phyloP scores from a whole-genome alignment of 2,113 vertebrate species.

The Otolemur garnettii region DNA sequence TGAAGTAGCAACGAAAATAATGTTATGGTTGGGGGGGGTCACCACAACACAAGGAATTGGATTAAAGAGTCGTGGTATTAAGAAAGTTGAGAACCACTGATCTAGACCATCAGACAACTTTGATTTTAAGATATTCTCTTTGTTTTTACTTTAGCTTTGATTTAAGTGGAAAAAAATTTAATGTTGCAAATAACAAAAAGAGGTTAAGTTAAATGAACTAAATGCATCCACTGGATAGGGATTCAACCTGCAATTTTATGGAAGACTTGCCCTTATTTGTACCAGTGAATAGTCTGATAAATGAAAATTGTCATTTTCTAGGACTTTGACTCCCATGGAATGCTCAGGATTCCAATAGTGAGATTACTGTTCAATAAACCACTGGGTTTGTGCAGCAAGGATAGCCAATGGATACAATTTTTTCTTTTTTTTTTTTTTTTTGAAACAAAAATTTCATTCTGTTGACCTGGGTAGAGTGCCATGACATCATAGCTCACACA shows the following conservation, averaged over 20 bases:
- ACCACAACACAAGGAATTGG: too few relatives aligned
- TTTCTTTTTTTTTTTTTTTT: too few relatives aligned
- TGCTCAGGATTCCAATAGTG: neutral
- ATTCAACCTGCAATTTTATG: constrained; percentile 6
- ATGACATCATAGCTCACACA: too few relatives aligned
- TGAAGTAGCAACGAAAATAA: too few relatives aligned
- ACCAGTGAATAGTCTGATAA: constrained; percentile 4
- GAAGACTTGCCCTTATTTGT: constrained; percentile 37
- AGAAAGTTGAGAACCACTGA: neutral
- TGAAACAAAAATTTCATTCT: too few relatives aligned
- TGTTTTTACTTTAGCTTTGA: constrained; percentile 17
- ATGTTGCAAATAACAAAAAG: constrained; percentile 50
- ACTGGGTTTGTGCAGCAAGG: neutral
- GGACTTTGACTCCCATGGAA: neutral
- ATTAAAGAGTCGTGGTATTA: too few relatives aligned
- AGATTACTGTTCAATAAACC: neutral
- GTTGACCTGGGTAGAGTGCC: too few relatives aligned
- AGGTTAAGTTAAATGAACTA: neutral
- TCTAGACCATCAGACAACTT: constrained; percentile 48
- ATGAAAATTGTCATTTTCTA: constrained; percentile 57
- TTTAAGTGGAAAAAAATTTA: constrained; percentile 14
- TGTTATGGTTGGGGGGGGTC: too few relatives aligned
- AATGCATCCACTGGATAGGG: neutral
- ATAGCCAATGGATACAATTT: neutral
- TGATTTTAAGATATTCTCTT: constrained; percentile 48